Percentiles rank a stretch among this genome's conserved stretches.
Evolutionary conservation across 53 echinoderm and acorn worm genomes (phyloP).

Genomic region (Temnopleurus reevesii): DNA sequence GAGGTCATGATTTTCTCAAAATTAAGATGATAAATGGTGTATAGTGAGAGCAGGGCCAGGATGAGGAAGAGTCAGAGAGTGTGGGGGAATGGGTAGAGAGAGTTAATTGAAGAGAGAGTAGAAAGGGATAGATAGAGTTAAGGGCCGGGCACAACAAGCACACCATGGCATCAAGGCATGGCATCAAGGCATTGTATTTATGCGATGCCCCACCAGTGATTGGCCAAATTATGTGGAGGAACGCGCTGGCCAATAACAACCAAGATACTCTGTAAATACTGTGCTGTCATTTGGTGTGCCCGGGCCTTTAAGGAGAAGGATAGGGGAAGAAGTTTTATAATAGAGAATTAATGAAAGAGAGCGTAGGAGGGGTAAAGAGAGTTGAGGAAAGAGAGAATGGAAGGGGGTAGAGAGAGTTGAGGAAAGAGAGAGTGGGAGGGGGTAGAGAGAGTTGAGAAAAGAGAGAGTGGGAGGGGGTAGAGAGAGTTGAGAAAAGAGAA

Average conservation of each 20-base stretch:
- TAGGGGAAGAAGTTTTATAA: neutral
- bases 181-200: too few relatives aligned
- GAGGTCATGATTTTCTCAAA: too few relatives aligned
- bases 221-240: neutral
- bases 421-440: neutral
- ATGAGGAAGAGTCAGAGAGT: too few relatives aligned
- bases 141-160: too few relatives aligned
- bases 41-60: too few relatives aligned
- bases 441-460: neutral
- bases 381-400: neutral
- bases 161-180: too few relatives aligned
- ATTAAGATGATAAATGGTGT: too few relatives aligned
- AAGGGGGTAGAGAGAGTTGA: neutral
- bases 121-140: neutral
- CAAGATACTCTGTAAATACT: neutral
- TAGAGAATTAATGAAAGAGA: neutral
- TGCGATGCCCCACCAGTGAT: too few relatives aligned
- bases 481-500: neutral
- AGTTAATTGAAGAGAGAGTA: neutral
- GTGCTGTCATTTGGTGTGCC: too few relatives aligned
- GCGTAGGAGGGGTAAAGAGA: neutral
- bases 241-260: neutral
- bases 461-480: neutral
- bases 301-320: neutral
- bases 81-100: neutral